Evolutionary conservation across 1,140 invertebrate genomes (phyloP), one percentile per base, ranked within the genome.

Genomic region (Myzus persicae): DNA sequence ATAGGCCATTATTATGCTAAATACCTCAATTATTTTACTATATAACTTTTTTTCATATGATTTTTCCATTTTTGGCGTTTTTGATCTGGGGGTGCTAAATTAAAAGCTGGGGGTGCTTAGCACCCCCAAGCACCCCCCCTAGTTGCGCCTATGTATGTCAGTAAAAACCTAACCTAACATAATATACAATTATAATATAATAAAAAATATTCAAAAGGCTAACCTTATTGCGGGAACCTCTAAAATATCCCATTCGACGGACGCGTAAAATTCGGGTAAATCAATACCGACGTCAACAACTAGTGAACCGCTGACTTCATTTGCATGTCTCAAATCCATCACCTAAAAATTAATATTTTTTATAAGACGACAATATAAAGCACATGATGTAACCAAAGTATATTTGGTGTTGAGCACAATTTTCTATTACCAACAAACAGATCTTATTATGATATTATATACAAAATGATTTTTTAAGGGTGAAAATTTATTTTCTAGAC

Each of bases 191-290:
- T 44, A 36, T 48, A n/a, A 67, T 67, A 67, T n/a, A 54, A 31
- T 31, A 67, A 31, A 31, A 42, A 42, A 40, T 90, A 59, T 36
- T 76, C 6, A 76, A 76, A 44, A 46, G 5, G 40, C 67, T 94
- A 95, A 98, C 97, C 97, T 97, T 93, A 98, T 97, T 94, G 98
- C 98, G 51, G 99, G 98, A 94, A 99, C 99, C 95, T 98, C 97
- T 93, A 99, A 96, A 94, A 99, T 98, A 95, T 99, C 99, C 99
- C 99, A 99, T 96, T 99, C 99, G 38, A 99, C 99, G 93, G 98
- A 99, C 94, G 98, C 97, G 95, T 99, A 99, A 96, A 99, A 99
- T 95, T 99, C 98, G 85, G 97, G 98, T 94, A 99, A 96, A 96
- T 99, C 98, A 76, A 99, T 98, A 91, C 98, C 98, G 94, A 98